Percentiles rank a stretch among this genome's conserved stretches.
phyloP scores from a whole-genome alignment of 92 coral and sea anemone genomes.

The Heteractis magnifica region DNA sequence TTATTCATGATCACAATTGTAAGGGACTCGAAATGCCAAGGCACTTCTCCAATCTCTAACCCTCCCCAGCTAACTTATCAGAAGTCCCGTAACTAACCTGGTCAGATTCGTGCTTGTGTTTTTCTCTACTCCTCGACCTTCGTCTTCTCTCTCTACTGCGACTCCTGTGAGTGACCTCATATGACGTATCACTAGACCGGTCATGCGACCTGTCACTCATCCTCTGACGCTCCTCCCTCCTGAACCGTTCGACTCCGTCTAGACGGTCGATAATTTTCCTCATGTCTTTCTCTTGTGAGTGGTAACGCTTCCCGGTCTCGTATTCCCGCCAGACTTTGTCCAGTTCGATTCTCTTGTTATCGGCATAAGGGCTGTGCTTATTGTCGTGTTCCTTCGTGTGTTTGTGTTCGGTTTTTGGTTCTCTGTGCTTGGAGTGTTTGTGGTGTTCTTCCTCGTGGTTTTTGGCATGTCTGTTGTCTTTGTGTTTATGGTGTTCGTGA shows the following conservation, averaged over 20 bases:
- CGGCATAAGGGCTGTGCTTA: not conserved
- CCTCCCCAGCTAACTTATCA: not conserved
- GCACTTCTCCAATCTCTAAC: not conserved
- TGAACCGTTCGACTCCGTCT: conserved; percentile 35
- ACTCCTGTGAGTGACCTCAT: conserved; percentile 35
- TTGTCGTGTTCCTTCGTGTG: not conserved
- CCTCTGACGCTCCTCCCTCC: conserved; percentile 22
- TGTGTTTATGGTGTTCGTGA: conserved; percentile 7
- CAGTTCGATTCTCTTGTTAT: conserved; percentile 17
- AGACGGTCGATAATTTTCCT: conserved; percentile 33
- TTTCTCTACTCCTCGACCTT: conserved; percentile 42
- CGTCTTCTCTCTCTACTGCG: conserved; percentile 52
- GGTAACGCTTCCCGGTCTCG: conserved; percentile 25
- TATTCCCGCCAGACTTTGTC: conserved; percentile 42
- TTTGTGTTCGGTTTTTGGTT: conserved; percentile 4
- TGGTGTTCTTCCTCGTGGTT: conserved; percentile 1
- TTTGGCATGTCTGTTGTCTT: conserved; percentile 9
- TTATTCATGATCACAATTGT: no score
- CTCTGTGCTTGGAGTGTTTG: conserved; percentile 5
- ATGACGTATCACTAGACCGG: conserved; percentile 41
- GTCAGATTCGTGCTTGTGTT: not conserved
- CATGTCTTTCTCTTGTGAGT: conserved; percentile 26
- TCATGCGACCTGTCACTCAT: conserved; percentile 38
- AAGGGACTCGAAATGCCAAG: not conserved
- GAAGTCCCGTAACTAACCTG: not conserved